Conservation (phyloP, 2,888 invertebrate species). For the Horisme vitalbata region DNA sequence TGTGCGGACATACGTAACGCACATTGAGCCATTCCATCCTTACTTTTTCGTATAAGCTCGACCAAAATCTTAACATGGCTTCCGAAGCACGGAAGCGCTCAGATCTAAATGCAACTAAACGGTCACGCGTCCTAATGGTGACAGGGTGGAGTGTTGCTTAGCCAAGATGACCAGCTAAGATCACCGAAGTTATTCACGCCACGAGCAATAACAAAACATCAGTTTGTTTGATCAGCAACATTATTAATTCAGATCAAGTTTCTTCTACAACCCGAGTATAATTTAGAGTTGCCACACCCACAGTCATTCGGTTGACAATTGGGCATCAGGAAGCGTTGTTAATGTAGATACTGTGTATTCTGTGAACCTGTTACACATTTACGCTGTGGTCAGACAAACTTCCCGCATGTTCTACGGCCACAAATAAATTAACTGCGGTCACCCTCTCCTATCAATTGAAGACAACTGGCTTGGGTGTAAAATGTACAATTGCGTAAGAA, state of each 20-base stretch:
- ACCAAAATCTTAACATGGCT: too few relatives aligned
- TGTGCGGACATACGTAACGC: too few relatives aligned
- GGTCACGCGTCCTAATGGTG: too few relatives aligned
- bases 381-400: conserved; percentile 55
- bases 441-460: conserved; percentile 76
- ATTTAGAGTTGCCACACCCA: conserved; percentile 35
- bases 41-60: too few relatives aligned
- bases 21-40: too few relatives aligned
- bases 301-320: conserved; percentile 16
- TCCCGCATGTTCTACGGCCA: conserved; percentile 70
- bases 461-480: conserved; percentile 60
- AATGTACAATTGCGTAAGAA: conserved; percentile 50
- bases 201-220: too few relatives aligned
- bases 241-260: neutral
- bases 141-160: too few relatives aligned
- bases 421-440: conserved; percentile 72
- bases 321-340: conserved; percentile 28
- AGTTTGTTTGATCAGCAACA: neutral
- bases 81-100: too few relatives aligned
- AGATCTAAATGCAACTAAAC: too few relatives aligned
- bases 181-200: too few relatives aligned
- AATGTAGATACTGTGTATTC: conserved; percentile 10
- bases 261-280: conserved; percentile 19
- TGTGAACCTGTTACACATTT: conserved; percentile 24
- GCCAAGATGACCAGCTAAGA: too few relatives aligned